These are phyloP conservation scores for Drosophila nr. medialis DNA, from an alignment of 2,888 invertebrate species.

Conservation along the genomic window DNA sequence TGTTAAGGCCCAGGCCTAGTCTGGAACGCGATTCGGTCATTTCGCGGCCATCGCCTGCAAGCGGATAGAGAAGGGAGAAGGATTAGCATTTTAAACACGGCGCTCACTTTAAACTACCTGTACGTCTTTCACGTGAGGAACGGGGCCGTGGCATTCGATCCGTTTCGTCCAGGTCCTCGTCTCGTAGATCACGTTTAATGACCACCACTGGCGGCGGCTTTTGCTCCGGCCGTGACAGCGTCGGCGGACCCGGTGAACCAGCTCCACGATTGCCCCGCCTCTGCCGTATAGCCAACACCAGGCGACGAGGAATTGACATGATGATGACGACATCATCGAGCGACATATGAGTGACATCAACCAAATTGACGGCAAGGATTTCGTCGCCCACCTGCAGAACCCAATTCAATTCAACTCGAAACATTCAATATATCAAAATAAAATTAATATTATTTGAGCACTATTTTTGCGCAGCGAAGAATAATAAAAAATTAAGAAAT, in stretches of 20 bases:
- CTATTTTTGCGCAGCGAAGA: not conserved
- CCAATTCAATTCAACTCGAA: not conserved
- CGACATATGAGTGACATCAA: conserved; percentile 98
- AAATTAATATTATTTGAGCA: conserved; percentile 79
- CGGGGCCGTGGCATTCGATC: conserved; percentile 86
- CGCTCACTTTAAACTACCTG: conserved; percentile 83
- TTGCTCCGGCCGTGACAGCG: conserved; percentile 89
- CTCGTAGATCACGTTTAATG: conserved; percentile 93
- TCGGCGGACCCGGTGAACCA: conserved; percentile 84
- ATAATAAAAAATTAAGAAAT: conserved; percentile 20
- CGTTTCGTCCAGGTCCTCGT: conserved; percentile 90
- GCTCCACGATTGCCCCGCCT: conserved; percentile 88
- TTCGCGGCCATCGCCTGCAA: conserved; percentile 90
- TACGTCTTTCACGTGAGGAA: conserved; percentile 85
- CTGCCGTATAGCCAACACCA: conserved; percentile 96
- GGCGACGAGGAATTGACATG: conserved; percentile 98
- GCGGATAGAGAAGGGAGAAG: conserved; percentile 33
- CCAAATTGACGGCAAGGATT: conserved; percentile 98
- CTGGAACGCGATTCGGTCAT: conserved; percentile 91
- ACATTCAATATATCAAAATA: conserved; percentile 85
- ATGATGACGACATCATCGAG: conserved; percentile 99
- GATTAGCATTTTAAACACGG: conserved; percentile 81
- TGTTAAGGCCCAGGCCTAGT: conserved; percentile 89
- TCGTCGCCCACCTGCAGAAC: conserved; percentile 94
- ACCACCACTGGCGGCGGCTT: conserved; percentile 97